phyloP scores from a whole-genome alignment of 2,797 vertebrate genomes.

The Enteromius thamalakanensis region DNA sequence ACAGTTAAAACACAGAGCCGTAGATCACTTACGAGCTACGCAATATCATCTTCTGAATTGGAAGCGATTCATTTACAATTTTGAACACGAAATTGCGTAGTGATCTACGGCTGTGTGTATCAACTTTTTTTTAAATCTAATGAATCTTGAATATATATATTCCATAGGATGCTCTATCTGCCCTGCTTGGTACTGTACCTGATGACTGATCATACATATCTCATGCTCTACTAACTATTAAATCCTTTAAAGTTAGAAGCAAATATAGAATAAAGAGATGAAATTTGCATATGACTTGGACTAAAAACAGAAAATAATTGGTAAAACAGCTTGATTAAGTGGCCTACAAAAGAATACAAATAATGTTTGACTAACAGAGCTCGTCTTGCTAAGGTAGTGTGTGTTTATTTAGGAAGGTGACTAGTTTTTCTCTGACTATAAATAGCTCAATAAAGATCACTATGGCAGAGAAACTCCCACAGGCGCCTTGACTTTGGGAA shows the following conservation, averaged over 20 bases:
- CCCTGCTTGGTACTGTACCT: neutral
- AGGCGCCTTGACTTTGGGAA: conserved; percentile 49
- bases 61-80: no score
- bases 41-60: no score
- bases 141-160: neutral
- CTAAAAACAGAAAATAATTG: neutral
- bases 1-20: no score
- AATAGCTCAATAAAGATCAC: conserved; percentile 36
- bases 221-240: neutral
- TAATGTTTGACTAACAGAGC: neutral
- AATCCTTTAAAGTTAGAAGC: neutral
- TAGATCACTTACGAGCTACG: no score
- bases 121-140: no score
- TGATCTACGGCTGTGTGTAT: no score
- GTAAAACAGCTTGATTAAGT: neutral
- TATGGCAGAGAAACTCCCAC: conserved; percentile 33
- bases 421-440: conserved; percentile 30
- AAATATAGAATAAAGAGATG: neutral
- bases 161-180: neutral
- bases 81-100: no score
- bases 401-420: conserved; percentile 28
- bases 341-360: neutral
- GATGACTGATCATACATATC: neutral
- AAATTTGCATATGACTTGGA: neutral
- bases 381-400: neutral